Base-by-base conservation (phyloP, 1,140 invertebrate species). In the Oryctes rhinoceros region DNA sequence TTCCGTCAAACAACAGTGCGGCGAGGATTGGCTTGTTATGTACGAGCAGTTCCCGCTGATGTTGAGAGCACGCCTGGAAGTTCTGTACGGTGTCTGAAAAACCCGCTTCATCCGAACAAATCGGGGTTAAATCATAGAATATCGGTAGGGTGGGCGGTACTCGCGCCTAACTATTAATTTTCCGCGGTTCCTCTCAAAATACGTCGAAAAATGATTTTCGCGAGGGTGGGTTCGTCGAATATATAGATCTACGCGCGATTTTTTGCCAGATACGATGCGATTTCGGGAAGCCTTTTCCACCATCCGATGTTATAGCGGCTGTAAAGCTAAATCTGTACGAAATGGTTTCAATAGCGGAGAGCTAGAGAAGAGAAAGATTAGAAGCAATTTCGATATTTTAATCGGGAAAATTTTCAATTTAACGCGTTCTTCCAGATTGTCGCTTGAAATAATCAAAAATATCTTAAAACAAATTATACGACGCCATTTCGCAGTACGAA, bases 31-130 rank as follows among this genome's bases (percentile, higher is more conserved):
- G 87, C 59, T 78, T n/a, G 79, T 83, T 15, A 84, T 87, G 67
- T 85, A 85, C 71, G 82, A 81, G 62, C 83, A 84, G 75, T 87
- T 87, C 82, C 86, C 87, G 11, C 82, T 85, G 59, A 71, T 84
- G 53, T 81, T 87, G 20, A 87, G 85, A 80, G 74, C 80, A 15
- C 83, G 84, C 62, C 81, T 88, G 47, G 81, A 84, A 71, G 83
- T 83, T 62, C 80, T 87, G 67, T 87, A 87, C 77, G 85, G 86
- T 47, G 84, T 87, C 74, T 86, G 85, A 87, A 84, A 49, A 75
- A 49, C 78, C 71, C 47, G 49, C 65, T 71, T 71, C 24, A 71
- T 81, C 77, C 37, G 74, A 80, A 78, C 65, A 62, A 82, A 80
- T 39, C 37, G 82, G 83, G 84, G 83, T 76, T 76, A 76, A 10